phyloP scores from a whole-genome alignment of 2,113 vertebrate species.

The Microcebus ravelobensis region DNA sequence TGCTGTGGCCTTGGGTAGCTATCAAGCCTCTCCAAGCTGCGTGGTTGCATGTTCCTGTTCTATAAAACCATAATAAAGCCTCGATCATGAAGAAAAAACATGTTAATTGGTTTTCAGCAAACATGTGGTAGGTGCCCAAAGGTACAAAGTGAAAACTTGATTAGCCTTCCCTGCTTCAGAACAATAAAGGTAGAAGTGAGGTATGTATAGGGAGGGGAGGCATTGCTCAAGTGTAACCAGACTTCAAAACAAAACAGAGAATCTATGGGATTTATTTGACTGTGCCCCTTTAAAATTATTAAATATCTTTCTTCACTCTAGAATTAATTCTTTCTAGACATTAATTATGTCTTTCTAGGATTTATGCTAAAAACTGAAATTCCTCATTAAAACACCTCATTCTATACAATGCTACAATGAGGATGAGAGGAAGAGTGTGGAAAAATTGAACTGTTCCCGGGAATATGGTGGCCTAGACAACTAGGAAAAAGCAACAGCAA shows the following conservation, averaged over 20 bases:
- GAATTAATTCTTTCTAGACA: background rate
- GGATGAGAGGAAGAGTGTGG: background rate
- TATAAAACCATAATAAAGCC: background rate
- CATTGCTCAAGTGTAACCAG: background rate
- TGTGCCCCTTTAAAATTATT: background rate
- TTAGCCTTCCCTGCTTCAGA: background rate
- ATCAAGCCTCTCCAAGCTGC: background rate
- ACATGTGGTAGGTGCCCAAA: background rate
- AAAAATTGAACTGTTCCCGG: background rate
- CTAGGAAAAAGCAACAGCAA: background rate
- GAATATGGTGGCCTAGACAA: background rate
- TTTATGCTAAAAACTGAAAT: constrained; percentile 3
- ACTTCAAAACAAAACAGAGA: background rate
- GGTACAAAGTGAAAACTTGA: background rate
- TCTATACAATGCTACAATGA: background rate
- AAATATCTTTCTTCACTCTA: constrained; percentile 10
- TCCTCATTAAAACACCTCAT: background rate
- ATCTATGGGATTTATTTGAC: background rate
- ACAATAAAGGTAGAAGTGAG: background rate
- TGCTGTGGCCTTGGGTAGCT: background rate
- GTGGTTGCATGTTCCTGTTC: background rate
- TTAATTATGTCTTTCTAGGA: constrained; percentile 23
- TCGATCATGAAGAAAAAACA: background rate
- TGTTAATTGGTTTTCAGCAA: background rate
- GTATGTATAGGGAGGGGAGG: background rate